Base-by-base conservation (phyloP, 2,888 invertebrate species). In the Melipona bicolor region DNA sequence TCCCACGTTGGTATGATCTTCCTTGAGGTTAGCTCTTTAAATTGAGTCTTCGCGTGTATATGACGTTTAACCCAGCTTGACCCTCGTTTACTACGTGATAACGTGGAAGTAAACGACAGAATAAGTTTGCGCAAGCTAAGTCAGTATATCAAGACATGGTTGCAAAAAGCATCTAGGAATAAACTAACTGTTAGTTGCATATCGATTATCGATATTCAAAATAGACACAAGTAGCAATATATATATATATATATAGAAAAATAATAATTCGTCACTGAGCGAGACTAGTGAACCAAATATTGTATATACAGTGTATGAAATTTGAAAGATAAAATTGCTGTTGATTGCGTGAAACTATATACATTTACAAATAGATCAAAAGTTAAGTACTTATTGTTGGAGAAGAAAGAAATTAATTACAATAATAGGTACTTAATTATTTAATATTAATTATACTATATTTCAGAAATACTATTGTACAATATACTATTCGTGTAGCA, bases 11-110 rank as follows among this genome's bases (percentile, higher is more conserved):
- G 56, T 52, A 59, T 69, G 71, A 32, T 79, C 71, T 70, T 77
- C 74, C 70, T 79, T 24, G 75, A 27, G 67, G 61, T 49, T 24
- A 70, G 52, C 49, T 56, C 61, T 72, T 83, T 69, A 71, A 71
- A 79, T 72, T 62, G 56, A 84, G 71, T 74, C 74, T 56, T 79
- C 64, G 56, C 70, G 70, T 82, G 72, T 87, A 77, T 86, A 87
- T 75, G 87, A 86, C 90, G 86, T 84, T 89, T 88, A 89, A 90
- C 89, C 89, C 81, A 83, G 79, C 87, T 90, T 87, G 87, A 91
- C 88, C 90, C 88, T 85, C 84, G 84, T 70, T 86, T 86, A 79
- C 70, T 72, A 85, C 74, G 59, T 64, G 65, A 74, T 83, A 82
- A 76, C 81, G 70, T 75, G 78, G 76, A 79, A 77, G 82, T 75